Conservation (phyloP, 1,140 invertebrate species). For the Calliopsis andreniformis region DNA sequence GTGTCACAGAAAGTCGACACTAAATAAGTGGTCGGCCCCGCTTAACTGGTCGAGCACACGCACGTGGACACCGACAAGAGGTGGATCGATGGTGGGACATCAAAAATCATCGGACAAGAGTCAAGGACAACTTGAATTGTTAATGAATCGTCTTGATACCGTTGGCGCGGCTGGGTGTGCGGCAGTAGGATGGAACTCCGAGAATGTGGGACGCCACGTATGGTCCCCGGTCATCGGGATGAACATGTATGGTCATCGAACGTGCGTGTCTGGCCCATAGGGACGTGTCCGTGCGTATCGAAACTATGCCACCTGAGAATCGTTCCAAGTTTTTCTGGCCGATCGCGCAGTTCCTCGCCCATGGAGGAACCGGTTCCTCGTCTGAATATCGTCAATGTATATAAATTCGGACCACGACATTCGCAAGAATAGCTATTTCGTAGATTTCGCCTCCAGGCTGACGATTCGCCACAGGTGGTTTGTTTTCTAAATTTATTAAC, state of each 20-base stretch:
- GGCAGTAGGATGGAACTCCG: conserved; percentile 36
- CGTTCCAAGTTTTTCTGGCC: conserved; percentile 39
- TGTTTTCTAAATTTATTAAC: not conserved
- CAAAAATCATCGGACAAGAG: conserved; percentile 27
- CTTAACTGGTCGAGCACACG: not conserved
- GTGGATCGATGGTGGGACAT: conserved; percentile 4
- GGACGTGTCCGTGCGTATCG: conserved; percentile 30
- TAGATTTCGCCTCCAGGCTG: not conserved
- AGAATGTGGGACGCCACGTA: conserved; percentile 72
- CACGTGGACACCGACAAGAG: conserved; percentile 6
- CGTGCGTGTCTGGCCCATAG: conserved; percentile 33
- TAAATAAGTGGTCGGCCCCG: too few relatives aligned
- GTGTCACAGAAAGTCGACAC: too few relatives aligned
- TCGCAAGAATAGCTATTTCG: not conserved
- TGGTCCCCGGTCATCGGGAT: conserved; percentile 62
- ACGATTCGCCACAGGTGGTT: not conserved
- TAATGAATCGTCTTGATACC: conserved; percentile 72
- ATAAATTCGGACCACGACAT: conserved; percentile 21
- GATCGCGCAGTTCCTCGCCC: not conserved
- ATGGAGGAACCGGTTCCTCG: conserved; percentile 52
- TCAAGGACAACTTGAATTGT: conserved; percentile 70
- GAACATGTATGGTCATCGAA: conserved; percentile 70
- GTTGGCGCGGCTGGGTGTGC: conserved; percentile 57
- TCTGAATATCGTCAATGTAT: not conserved
- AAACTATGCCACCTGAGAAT: conserved; percentile 47